These are phyloP conservation scores for Drosophila eugracilis DNA, from an alignment of 1,140 invertebrate species.

Conservation along the genomic window DNA sequence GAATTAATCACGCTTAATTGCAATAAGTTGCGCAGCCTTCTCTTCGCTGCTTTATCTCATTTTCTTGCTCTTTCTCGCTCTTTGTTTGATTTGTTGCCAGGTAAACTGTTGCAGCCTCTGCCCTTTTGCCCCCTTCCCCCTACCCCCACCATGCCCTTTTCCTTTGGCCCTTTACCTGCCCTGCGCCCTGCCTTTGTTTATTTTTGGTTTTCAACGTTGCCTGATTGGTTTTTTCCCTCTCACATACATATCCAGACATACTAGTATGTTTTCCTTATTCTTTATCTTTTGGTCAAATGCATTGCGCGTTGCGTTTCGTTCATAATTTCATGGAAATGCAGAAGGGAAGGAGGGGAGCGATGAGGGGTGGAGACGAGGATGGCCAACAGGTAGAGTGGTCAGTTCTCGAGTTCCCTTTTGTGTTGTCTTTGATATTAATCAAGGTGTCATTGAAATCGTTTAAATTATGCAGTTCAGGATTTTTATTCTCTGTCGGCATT, in stretches of 20 bases:
- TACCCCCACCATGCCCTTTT: neutral
- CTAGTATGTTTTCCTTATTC: constrained; percentile 45
- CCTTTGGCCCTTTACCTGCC: constrained; percentile 66
- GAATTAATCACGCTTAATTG: constrained; percentile 82
- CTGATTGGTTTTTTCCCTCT: constrained; percentile 70
- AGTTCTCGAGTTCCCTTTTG: constrained; percentile 48
- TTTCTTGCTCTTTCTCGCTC: constrained; percentile 24
- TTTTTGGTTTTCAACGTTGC: constrained; percentile 79
- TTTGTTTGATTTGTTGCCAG: constrained; percentile 80
- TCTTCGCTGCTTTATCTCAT: constrained; percentile 1
- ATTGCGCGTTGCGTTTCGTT: constrained; percentile 73
- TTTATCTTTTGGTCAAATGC: constrained; percentile 78
- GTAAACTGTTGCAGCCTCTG: constrained; percentile 82
- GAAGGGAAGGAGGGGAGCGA: neutral
- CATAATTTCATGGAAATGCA: constrained; percentile 79
- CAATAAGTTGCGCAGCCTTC: constrained; percentile 56
- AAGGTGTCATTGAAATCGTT: constrained; percentile 84
- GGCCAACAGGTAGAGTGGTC: constrained; percentile 35
- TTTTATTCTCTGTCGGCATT: constrained; percentile 68
- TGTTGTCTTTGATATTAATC: constrained; percentile 83
- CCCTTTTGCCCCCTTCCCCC: constrained; percentile 35
- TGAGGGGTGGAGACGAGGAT: constrained; percentile 2
- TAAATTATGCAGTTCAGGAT: constrained; percentile 81
- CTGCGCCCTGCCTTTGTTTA: constrained; percentile 75
- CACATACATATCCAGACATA: too few species aligned